A percentile compares a stretch with the other conserved stretches of the same genome.
phyloP scores from a whole-genome alignment of 2,797 vertebrate species.

The Cyclopterus lumpus region DNA sequence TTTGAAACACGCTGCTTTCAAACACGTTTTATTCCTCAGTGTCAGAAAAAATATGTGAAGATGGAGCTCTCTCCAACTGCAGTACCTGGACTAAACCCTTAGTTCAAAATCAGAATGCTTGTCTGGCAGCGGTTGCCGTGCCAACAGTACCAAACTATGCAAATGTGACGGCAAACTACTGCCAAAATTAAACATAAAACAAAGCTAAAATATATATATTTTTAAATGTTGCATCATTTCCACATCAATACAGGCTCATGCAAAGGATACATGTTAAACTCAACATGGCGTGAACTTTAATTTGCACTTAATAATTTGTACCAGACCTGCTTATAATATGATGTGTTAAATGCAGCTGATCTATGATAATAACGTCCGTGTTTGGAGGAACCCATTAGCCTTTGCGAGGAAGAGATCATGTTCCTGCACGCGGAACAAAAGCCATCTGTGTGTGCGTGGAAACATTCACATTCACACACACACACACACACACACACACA shows the following conservation, averaged over 20 bases:
- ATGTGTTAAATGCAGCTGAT: slow-evolving; percentile 54
- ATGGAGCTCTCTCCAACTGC: slow-evolving; percentile 5
- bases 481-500: too few species aligned
- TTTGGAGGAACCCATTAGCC: slow-evolving; percentile 66
- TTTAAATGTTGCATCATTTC: neutral
- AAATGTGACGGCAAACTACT: neutral
- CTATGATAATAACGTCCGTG: slow-evolving; percentile 55
- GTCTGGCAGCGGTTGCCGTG: slow-evolving; percentile 17
- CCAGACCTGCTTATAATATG: slow-evolving; percentile 47
- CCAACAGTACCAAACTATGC: slow-evolving; percentile 33
- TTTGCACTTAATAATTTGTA: slow-evolving; percentile 61
- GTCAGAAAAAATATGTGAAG: neutral
- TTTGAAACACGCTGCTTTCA: neutral
- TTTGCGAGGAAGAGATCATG: slow-evolving; percentile 17
- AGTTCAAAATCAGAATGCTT: slow-evolving; percentile 21
- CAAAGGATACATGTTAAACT: slow-evolving; percentile 41
- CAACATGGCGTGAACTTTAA: slow-evolving; percentile 47
- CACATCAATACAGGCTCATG: slow-evolving; percentile 4
- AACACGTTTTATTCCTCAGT: neutral
- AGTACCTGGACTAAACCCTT: slow-evolving; percentile 28
- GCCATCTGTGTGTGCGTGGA: neutral
- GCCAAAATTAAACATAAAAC: slow-evolving; percentile 11
- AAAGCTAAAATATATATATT: too few species aligned
- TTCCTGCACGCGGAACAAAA: neutral
- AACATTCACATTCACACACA: neutral